phyloP scores from a whole-genome alignment of 2,113 vertebrate species.

The Bubalus kerabau region DNA sequence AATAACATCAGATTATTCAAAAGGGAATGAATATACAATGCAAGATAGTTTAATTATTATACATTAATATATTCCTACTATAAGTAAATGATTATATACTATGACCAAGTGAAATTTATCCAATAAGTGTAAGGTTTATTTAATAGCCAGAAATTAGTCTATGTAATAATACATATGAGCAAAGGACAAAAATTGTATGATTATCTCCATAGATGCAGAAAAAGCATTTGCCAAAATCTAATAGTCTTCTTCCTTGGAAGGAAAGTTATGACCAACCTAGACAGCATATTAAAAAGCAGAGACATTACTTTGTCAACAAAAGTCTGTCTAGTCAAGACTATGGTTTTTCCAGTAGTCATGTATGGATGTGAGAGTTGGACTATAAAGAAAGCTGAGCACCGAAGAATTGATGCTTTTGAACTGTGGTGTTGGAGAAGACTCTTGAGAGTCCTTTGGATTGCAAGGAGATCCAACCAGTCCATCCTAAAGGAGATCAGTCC shows the following conservation, averaged over 20 bases:
- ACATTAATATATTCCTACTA: background rate
- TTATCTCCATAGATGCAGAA: background rate
- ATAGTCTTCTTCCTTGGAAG: background rate
- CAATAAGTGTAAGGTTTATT: background rate
- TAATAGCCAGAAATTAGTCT: background rate
- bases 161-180: background rate
- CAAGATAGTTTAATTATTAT: background rate
- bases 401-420: background rate
- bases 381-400: rapidly evolving
- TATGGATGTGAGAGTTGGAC: background rate
- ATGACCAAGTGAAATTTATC: background rate
- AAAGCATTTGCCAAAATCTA: background rate
- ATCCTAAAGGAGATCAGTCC: background rate
- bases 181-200: background rate
- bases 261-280: background rate
- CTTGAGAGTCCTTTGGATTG: background rate
- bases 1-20: background rate
- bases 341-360: background rate
- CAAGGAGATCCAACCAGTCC: background rate
- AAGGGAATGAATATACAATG: background rate
- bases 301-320: background rate
- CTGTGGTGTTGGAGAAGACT: background rate
- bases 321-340: background rate
- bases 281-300: background rate
- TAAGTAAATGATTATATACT: background rate